Conservation (phyloP, 2,113 vertebrate species). For the Podarcis raffonei region DNA sequence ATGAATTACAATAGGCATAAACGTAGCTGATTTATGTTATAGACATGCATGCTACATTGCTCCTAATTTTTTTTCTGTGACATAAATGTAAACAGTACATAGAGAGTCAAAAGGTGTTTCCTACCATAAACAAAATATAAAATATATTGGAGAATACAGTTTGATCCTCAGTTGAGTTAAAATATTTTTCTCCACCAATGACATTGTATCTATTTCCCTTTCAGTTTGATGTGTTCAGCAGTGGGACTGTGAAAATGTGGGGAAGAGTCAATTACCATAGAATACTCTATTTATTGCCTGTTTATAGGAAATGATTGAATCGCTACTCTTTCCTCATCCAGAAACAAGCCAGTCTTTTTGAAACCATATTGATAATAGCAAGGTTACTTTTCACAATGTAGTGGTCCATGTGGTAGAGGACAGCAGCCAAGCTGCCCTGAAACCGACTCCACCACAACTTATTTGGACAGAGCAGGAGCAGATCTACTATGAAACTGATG, state of each 20-base stretch:
- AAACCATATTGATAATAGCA: not conserved
- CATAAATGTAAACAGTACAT: conserved; percentile 9
- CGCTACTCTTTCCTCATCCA: conserved; percentile 33
- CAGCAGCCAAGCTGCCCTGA: too few species aligned
- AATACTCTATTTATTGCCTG: conserved; percentile 45
- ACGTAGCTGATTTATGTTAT: not conserved
- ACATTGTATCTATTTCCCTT: too few species aligned
- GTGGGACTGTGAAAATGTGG: not conserved
- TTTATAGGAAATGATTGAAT: conserved; percentile 30
- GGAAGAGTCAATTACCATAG: conserved; percentile 10
- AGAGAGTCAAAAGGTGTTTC: not conserved
- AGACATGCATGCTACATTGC: not conserved
- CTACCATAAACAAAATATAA: not conserved
- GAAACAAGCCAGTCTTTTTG: not conserved
- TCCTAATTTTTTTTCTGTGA: conserved; percentile 2
- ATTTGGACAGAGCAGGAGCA: too few species aligned
- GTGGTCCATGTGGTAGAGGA: too few species aligned
- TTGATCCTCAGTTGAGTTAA: not conserved
- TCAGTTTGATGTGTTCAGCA: not conserved
- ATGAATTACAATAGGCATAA: not conserved
- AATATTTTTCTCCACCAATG: too few species aligned
- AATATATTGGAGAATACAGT: not conserved
- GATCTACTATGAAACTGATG: too few species aligned
- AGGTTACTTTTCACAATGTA: not conserved
- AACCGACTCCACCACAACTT: too few species aligned